Evolutionary conservation across 1,140 invertebrate genomes (phyloP).

Genomic region (Saccostrea glomerata): DNA sequence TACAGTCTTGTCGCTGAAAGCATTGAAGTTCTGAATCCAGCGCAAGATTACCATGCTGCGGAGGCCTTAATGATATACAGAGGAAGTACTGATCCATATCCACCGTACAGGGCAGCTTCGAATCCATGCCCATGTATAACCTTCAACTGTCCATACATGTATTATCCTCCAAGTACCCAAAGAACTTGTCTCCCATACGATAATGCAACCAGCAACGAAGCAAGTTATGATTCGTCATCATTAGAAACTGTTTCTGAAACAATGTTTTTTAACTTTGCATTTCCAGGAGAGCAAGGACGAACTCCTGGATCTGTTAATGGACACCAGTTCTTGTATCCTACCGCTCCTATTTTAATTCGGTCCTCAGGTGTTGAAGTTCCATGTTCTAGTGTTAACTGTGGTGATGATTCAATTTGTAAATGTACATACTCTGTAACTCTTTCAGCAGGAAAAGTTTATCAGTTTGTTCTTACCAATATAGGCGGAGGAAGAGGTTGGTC

Average conservation of each 20-base stretch:
- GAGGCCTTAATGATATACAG: too few relatives aligned
- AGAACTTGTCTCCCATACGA: constrained; percentile 45
- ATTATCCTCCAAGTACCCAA: too few relatives aligned
- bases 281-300: constrained; percentile 51
- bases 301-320: constrained; percentile 61
- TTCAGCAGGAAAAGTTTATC: neutral
- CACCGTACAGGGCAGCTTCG: too few relatives aligned
- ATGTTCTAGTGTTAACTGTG: constrained; percentile 49
- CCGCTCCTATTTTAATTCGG: constrained; percentile 48
- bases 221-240: neutral
- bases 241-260: constrained; percentile 16
- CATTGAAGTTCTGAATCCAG: too few relatives aligned
- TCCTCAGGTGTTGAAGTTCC: constrained; percentile 19
- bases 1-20: too few relatives aligned
- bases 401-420: constrained; percentile 43
- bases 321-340: constrained; percentile 31
- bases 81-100: too few relatives aligned
- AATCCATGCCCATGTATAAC: too few relatives aligned
- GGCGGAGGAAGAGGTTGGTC: constrained; percentile 76
- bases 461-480: constrained; percentile 40
- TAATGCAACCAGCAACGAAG: neutral
- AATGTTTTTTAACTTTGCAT: constrained; percentile 61
- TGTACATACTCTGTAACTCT: neutral
- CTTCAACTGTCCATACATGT: too few relatives aligned
- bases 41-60: neutral